A percentile compares a stretch with the other conserved stretches of the same genome.
Conservation (phyloP, 2,888 invertebrate genomes). For the Iphiclides podalirius region DNA sequence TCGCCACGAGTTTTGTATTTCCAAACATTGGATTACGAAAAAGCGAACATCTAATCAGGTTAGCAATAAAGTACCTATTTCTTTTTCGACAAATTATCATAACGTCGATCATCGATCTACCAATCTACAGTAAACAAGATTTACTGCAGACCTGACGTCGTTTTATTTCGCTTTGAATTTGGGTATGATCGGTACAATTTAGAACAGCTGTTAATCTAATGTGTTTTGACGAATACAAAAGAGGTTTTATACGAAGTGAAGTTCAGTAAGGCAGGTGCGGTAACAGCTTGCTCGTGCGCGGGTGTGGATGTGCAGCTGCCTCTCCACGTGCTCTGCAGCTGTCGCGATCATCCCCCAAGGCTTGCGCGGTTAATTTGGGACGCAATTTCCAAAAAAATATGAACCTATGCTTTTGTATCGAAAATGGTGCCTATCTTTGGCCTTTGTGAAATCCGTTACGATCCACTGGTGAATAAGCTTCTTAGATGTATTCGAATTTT, state of each 20-base stretch:
- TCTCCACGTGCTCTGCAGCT: constrained; percentile 72
- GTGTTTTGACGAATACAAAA: constrained; percentile 39
- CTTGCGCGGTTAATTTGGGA: constrained; percentile 14
- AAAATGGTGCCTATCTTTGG: neutral
- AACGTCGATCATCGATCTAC: no score
- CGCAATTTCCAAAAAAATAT: constrained; percentile 20
- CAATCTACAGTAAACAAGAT: no score
- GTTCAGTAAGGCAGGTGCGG: constrained; percentile 53
- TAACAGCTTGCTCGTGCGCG: constrained; percentile 70
- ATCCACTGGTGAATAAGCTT: no score
- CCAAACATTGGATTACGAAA: no score
- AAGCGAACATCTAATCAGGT: no score
- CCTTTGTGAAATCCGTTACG: neutral
- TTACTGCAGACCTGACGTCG: no score
- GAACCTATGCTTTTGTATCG: constrained; percentile 3
- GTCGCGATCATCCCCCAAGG: constrained; percentile 51
- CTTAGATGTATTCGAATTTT: no score
- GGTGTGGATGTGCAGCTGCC: constrained; percentile 62
- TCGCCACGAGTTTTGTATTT: no score
- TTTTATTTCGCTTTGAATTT: neutral
- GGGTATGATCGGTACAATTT: constrained; percentile 6
- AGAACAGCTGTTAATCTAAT: constrained; percentile 36
- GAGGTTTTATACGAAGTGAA: constrained; percentile 52
- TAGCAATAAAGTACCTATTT: no score
- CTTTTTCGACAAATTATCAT: no score